These are phyloP conservation scores for Thymelicus lineola DNA, from an alignment of 2,888 invertebrate genomes.

Conservation along the genomic window DNA sequence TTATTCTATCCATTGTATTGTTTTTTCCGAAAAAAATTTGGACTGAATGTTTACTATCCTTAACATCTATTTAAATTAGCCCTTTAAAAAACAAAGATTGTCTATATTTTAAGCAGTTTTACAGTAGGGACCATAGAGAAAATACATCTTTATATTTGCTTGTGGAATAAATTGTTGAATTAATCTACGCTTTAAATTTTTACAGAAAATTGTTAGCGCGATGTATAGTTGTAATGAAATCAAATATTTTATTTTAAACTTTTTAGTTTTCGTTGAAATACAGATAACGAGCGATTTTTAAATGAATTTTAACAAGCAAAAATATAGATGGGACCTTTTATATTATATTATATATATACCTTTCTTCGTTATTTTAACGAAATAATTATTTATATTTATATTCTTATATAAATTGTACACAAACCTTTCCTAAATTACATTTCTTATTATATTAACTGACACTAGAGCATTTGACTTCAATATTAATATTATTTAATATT, in stretches of 20 bases:
- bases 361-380: constrained; percentile 58
- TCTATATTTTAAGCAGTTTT: constrained; percentile 62
- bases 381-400: constrained; percentile 55
- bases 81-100: constrained; percentile 47
- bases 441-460: constrained; percentile 54
- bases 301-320: constrained; percentile 50
- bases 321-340: constrained; percentile 62
- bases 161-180: constrained; percentile 40
- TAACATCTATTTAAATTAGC: constrained; percentile 52
- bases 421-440: constrained; percentile 54
- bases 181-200: constrained; percentile 26
- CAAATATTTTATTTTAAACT: constrained; percentile 7
- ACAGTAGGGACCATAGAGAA: constrained; percentile 80
- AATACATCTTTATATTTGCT: constrained; percentile 64
- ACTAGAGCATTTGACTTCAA: constrained; percentile 59
- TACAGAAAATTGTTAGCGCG: constrained; percentile 9
- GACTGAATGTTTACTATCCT: constrained; percentile 58
- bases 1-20: constrained; percentile 54
- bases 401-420: constrained; percentile 70
- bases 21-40: constrained; percentile 50
- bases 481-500: constrained; percentile 40
- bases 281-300: constrained; percentile 15
- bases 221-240: constrained; percentile 7
- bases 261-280: constrained; percentile 23
- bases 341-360: constrained; percentile 58